These are phyloP conservation scores for Clarias laeviceps DNA, from an alignment of 2,797 vertebrate genomes.

Conservation along the genomic window DNA sequence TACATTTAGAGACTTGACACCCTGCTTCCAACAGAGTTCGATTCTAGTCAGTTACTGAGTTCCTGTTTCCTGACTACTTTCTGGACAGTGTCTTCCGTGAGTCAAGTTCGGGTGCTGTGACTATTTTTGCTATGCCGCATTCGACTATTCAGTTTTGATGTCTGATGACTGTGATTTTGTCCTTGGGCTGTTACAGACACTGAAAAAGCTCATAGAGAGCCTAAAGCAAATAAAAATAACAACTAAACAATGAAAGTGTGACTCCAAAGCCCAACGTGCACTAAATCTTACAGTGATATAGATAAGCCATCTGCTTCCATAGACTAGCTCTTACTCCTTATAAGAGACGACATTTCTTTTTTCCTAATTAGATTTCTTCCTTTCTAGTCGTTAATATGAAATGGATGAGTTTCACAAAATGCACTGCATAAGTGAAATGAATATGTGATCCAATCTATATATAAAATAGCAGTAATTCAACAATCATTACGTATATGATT, in stretches of 20 bases:
- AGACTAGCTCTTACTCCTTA: neutral
- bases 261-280: neutral
- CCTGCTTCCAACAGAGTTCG: neutral
- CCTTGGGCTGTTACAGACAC: neutral
- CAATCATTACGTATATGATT: neutral
- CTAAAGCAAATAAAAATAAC: neutral
- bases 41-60: neutral
- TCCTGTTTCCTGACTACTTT: neutral
- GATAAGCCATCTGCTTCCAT: neutral
- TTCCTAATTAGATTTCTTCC: neutral
- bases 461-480: neutral
- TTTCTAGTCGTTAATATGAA: neutral
- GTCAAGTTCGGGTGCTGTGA: neutral
- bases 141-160: neutral
- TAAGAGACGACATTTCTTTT: neutral
- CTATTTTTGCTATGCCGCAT: neutral
- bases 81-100: neutral
- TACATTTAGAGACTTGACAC: neutral
- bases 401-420: constrained; percentile 1
- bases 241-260: neutral
- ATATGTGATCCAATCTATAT: neutral
- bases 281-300: neutral
- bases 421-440: neutral
- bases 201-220: neutral
- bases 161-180: neutral